Percentiles rank a stretch among this genome's conserved stretches.
Evolutionary conservation across 2,797 vertebrate species (phyloP).

Genomic region (Limnodromus scolopaceus): DNA sequence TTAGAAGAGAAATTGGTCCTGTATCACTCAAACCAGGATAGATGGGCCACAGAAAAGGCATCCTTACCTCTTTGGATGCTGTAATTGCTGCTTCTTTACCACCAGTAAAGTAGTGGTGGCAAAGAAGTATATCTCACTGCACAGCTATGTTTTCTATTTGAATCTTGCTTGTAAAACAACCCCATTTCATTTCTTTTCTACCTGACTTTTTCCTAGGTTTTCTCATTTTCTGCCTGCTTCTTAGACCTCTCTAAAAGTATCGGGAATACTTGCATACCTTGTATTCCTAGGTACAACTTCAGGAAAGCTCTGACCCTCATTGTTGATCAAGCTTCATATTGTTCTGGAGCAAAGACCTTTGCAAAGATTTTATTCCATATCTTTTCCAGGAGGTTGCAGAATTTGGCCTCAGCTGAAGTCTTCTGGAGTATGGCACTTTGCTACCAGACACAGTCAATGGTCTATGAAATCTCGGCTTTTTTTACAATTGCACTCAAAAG

Average conservation of each 20-base stretch:
- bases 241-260: background rate
- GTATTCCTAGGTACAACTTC: background rate
- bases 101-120: background rate
- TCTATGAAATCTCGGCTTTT: background rate
- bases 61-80: background rate
- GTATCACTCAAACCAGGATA: too few relatives aligned
- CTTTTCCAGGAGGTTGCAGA: background rate
- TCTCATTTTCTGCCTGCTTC: background rate
- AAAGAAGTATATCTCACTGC: background rate
- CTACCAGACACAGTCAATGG: background rate
- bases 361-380: background rate
- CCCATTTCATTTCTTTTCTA: background rate
- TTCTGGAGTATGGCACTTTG: background rate
- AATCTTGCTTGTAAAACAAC: background rate
- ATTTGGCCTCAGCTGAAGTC: background rate
- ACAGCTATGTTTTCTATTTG: background rate
- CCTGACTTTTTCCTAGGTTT: background rate
- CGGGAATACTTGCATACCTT: background rate
- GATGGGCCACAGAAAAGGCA: background rate
- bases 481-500: background rate
- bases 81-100: background rate
- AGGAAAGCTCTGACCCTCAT: background rate
- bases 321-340: background rate
- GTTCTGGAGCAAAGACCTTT: background rate
- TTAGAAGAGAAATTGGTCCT: too few relatives aligned